Evolutionary conservation across 2,797 vertebrate genomes (phyloP).

Genomic region (Sebastes aleutianus): DNA sequence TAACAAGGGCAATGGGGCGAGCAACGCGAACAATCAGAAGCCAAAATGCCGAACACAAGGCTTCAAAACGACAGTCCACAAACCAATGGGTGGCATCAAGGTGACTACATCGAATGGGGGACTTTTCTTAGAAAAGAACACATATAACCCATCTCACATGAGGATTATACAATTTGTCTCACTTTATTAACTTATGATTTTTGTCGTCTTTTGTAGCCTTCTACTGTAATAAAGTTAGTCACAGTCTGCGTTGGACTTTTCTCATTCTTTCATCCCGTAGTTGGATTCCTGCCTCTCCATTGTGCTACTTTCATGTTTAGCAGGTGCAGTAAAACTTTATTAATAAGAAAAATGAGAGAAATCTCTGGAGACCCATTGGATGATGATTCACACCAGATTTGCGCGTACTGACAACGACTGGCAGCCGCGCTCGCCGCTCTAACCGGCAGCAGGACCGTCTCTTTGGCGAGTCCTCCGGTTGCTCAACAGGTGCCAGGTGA

Average conservation of each 20-base stretch:
- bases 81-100: too few species aligned
- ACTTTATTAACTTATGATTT: background rate
- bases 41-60: fast-evolving
- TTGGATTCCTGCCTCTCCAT: background rate
- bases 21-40: background rate
- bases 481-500: slow-evolving; percentile 81
- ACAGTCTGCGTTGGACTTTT: background rate
- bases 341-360: background rate
- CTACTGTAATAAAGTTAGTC: background rate
- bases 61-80: too few species aligned
- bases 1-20: background rate
- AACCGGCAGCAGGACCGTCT: slow-evolving; percentile 27
- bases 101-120: background rate
- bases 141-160: background rate
- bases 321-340: slow-evolving; percentile 9
- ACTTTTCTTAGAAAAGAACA: background rate
- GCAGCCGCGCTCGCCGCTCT: slow-evolving; percentile 7
- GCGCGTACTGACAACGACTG: background rate
- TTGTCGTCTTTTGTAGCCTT: background rate
- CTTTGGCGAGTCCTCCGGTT: slow-evolving; percentile 17
- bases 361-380: background rate
- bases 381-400: slow-evolving; percentile 37
- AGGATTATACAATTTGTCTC: background rate
- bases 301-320: background rate
- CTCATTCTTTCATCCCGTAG: background rate